These are phyloP conservation scores for Drosophila meridionalis DNA, from an alignment of 2,888 invertebrate genomes.

Conservation along the genomic window DNA sequence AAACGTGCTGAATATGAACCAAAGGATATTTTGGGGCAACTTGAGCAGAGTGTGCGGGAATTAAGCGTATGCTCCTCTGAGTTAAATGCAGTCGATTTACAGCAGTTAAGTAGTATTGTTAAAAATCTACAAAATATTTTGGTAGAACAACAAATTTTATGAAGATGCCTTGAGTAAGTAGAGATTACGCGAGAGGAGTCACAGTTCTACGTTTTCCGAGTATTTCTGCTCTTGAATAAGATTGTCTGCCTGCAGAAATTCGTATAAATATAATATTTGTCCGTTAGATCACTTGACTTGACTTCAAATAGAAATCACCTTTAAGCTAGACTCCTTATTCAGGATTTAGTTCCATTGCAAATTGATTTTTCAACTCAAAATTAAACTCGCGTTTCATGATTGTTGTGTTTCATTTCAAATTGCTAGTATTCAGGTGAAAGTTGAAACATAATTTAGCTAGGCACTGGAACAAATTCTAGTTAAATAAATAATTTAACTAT, in stretches of 20 bases:
- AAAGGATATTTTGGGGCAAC: conserved; percentile 36
- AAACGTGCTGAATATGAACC: conserved; percentile 16
- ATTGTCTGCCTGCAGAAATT: conserved; percentile 32
- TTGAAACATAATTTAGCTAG: background rate
- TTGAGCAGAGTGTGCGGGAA: conserved; percentile 22
- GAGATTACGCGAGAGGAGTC: background rate
- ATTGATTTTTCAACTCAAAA: background rate
- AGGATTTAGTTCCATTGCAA: background rate
- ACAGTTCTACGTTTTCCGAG: background rate
- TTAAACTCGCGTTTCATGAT: background rate
- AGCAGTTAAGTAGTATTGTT: conserved; percentile 20
- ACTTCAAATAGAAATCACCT: background rate
- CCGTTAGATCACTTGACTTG: conserved; percentile 76
- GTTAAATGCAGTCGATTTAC: conserved; percentile 31
- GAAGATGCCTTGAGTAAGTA: background rate
- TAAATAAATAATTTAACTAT: conserved; percentile 29
- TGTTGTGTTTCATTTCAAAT: background rate
- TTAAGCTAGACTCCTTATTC: background rate
- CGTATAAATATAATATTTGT: conserved; percentile 10
- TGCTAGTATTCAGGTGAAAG: no score
- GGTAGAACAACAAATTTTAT: background rate
- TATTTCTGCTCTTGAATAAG: background rate
- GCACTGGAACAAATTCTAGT: conserved; percentile 2
- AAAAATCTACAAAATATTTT: conserved; percentile 32
- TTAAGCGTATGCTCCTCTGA: conserved; percentile 3